Evolutionary conservation across 2,888 invertebrate species (phyloP).

Genomic region (Drosophila mimetica): DNA sequence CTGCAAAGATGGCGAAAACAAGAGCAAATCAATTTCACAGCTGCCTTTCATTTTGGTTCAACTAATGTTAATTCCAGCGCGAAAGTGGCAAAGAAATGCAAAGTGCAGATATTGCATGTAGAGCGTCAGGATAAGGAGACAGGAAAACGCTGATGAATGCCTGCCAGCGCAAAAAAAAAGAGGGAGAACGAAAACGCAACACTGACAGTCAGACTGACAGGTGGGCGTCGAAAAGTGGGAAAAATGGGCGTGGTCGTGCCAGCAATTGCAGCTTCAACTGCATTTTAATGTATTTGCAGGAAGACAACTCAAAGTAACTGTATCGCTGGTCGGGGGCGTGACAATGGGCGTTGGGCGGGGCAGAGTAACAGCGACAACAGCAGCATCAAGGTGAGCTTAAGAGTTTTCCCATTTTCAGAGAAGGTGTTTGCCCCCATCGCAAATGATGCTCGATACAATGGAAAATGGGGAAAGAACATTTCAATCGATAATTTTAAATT

Average conservation of each 20-base stretch:
- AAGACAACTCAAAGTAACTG: slow-evolving; percentile 35
- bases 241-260: slow-evolving; percentile 31
- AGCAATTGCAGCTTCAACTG: slow-evolving; percentile 58
- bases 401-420: slow-evolving; percentile 51
- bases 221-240: slow-evolving; percentile 3
- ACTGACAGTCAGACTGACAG: slow-evolving; percentile 9
- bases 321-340: slow-evolving; percentile 19
- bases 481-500: slow-evolving; percentile 6
- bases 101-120: slow-evolving; percentile 64
- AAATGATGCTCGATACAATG: slow-evolving; percentile 47
- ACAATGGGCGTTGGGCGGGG: not conserved
- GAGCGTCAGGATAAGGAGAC: slow-evolving; percentile 64
- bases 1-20: slow-evolving; percentile 20
- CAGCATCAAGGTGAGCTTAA: slow-evolving; percentile 21
- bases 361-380: not conserved
- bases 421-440: slow-evolving; percentile 2
- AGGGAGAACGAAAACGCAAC: not conserved
- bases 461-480: slow-evolving; percentile 48
- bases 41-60: slow-evolving; percentile 23
- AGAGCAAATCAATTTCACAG: slow-evolving; percentile 29
- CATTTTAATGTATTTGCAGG: slow-evolving; percentile 73
- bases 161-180: slow-evolving; percentile 19
- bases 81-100: slow-evolving; percentile 43
- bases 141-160: slow-evolving; percentile 73
- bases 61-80: slow-evolving; percentile 31